Conservation (phyloP, 2,888 invertebrate species). For the Pycnomerus fuliginosus region DNA sequence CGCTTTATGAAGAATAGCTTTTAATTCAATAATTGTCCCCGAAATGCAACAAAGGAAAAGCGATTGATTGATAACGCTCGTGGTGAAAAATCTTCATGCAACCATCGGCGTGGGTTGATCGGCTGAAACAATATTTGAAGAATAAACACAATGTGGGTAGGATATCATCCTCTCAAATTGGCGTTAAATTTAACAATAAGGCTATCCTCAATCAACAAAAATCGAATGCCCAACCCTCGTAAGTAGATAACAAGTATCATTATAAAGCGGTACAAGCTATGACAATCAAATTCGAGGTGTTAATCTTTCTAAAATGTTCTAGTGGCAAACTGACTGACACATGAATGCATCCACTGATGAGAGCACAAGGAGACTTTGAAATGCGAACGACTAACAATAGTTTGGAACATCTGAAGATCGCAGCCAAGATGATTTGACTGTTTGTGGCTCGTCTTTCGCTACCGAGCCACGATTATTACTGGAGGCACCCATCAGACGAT, state of each 20-base stretch:
- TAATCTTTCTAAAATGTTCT: constrained; percentile 49
- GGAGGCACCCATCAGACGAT: constrained; percentile 13
- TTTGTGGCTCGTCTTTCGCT: constrained; percentile 32
- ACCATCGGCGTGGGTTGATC: too few relatives aligned
- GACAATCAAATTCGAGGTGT: constrained; percentile 46
- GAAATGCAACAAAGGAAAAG: constrained; percentile 7
- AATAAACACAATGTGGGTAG: constrained; percentile 17
- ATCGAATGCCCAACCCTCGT: constrained; percentile 37
- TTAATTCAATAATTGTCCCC: constrained; percentile 44
- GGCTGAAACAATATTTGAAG: constrained; percentile 21
- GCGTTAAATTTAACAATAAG: constrained; percentile 15
- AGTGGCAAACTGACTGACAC: constrained; percentile 49
- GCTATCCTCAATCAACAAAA: constrained; percentile 29
- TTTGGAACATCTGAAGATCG: constrained; percentile 42
- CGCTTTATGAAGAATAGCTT: constrained; percentile 38
- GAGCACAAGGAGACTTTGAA: constrained; percentile 45
- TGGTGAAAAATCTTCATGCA: too few relatives aligned
- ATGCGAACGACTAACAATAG: constrained; percentile 44
- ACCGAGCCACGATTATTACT: constrained; percentile 29
- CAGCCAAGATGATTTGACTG: constrained; percentile 43
- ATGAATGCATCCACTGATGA: constrained; percentile 45
- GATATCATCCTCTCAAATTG: constrained; percentile 16
- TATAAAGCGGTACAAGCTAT: constrained; percentile 40
- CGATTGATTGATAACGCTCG: constrained; percentile 20
- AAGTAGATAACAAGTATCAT: constrained; percentile 45